Percentiles rank a stretch among this genome's conserved stretches.
Evolutionary conservation across 1,140 invertebrate genomes (phyloP).

Genomic region (Antheraea pernyi): DNA sequence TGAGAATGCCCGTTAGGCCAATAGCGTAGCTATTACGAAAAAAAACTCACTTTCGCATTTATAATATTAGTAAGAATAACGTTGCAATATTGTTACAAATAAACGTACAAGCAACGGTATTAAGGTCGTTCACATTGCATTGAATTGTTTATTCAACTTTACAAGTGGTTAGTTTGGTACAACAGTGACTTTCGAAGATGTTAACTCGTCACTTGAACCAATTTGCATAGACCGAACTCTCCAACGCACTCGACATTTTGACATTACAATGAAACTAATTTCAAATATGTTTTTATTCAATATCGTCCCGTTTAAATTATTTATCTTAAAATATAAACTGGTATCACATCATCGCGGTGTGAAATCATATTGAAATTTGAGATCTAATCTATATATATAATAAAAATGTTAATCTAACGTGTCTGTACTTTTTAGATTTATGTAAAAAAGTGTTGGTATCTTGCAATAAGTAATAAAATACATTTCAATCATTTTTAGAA

Average conservation of each 20-base stretch:
- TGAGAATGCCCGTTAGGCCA: too few species aligned
- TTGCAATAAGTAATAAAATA: too few species aligned
- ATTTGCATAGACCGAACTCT: conserved; percentile 5
- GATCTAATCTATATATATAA: too few species aligned
- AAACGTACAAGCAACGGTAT: neutral
- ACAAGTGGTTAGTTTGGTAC: conserved; percentile 4
- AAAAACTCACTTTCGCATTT: too few species aligned
- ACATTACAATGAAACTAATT: neutral
- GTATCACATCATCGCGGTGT: neutral
- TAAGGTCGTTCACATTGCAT: neutral
- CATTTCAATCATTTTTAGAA: too few species aligned
- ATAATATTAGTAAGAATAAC: too few species aligned
- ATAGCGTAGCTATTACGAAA: too few species aligned
- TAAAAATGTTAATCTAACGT: too few species aligned
- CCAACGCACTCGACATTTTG: neutral
- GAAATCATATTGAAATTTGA: neutral
- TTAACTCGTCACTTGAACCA: conserved; percentile 3
- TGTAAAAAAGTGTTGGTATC: too few species aligned
- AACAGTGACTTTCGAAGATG: neutral
- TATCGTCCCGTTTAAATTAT: neutral
- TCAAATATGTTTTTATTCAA: neutral
- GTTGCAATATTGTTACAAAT: neutral
- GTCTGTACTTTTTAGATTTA: too few species aligned
- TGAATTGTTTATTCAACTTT: conserved; percentile 10
- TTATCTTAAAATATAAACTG: neutral